A percentile compares a stretch with the other conserved stretches of the same genome.
phyloP scores from a whole-genome alignment of 2,888 invertebrate species.

The Folsomia manolachei region DNA sequence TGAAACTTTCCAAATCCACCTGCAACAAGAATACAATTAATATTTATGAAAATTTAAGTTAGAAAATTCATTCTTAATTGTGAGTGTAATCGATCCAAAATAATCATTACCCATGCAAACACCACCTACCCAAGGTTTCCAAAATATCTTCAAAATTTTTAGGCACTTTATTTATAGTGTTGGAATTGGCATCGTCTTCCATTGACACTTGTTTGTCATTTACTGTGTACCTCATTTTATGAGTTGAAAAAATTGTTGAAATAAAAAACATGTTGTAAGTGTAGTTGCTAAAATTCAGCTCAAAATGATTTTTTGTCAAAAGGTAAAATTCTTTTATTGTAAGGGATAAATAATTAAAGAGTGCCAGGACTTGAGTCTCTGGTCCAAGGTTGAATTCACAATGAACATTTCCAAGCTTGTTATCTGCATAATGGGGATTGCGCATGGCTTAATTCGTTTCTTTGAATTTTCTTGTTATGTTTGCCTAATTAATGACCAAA shows the following conservation, averaged over 20 bases:
- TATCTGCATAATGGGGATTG: neutral
- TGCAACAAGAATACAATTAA: too few species aligned
- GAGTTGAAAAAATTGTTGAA: too few species aligned
- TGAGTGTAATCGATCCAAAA: too few species aligned
- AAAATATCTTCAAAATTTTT: slow-evolving; percentile 16
- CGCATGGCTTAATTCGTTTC: neutral
- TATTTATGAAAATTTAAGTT: neutral
- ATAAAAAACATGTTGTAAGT: too few species aligned
- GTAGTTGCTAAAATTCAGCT: too few species aligned
- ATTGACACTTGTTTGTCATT: neutral
- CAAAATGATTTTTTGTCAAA: too few species aligned
- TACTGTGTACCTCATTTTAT: neutral
- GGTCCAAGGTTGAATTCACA: too few species aligned
- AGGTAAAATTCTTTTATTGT: too few species aligned
- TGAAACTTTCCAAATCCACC: slow-evolving; percentile 39
- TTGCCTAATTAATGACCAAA: neutral
- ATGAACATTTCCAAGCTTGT: neutral
- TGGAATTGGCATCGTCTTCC: neutral
- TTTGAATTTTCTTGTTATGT: neutral
- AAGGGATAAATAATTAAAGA: too few species aligned
- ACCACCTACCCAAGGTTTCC: slow-evolving; percentile 11
- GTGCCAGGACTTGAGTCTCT: too few species aligned
- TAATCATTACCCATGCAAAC: neutral
- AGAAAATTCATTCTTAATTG: too few species aligned
- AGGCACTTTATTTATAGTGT: neutral